Evolutionary conservation across 2,113 vertebrate genomes (phyloP).

Genomic region (Halcyon senegalensis): DNA sequence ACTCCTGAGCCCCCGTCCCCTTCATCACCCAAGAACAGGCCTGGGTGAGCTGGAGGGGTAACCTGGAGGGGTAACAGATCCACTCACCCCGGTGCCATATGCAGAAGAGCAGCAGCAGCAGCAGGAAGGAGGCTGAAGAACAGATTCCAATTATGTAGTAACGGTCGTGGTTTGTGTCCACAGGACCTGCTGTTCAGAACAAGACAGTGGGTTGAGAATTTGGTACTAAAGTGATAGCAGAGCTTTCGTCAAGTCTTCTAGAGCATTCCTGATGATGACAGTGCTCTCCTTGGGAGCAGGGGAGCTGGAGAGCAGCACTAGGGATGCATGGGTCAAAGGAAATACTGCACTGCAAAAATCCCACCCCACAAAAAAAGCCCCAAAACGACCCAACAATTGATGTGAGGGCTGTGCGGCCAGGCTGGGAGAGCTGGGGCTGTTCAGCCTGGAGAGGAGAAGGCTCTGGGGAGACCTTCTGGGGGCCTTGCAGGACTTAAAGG

Average conservation of each 20-base stretch:
- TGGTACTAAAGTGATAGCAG: accelerated
- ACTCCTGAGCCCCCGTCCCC: not conserved
- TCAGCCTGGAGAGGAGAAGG: no score
- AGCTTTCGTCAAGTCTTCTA: accelerated
- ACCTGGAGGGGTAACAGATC: not conserved
- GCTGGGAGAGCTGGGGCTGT: no score
- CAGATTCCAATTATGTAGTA: accelerated
- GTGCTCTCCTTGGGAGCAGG: not conserved
- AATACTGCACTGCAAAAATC: not conserved
- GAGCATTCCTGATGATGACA: not conserved
- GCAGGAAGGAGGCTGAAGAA: accelerated
- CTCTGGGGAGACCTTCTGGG: no score
- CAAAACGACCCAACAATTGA: no score
- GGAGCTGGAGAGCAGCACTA: not conserved
- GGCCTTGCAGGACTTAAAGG: no score
- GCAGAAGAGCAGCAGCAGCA: not conserved
- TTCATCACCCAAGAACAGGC: accelerated
- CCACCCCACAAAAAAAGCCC: not conserved
- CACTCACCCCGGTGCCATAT: not conserved
- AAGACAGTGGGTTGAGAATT: not conserved
- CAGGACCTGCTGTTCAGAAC: accelerated
- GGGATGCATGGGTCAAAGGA: not conserved
- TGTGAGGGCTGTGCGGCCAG: no score
- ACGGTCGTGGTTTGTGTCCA: accelerated
- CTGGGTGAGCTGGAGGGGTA: not conserved